Evolutionary conservation across 2,797 vertebrate species (phyloP).

Genomic region (Pipistrellus pygmaeus): DNA sequence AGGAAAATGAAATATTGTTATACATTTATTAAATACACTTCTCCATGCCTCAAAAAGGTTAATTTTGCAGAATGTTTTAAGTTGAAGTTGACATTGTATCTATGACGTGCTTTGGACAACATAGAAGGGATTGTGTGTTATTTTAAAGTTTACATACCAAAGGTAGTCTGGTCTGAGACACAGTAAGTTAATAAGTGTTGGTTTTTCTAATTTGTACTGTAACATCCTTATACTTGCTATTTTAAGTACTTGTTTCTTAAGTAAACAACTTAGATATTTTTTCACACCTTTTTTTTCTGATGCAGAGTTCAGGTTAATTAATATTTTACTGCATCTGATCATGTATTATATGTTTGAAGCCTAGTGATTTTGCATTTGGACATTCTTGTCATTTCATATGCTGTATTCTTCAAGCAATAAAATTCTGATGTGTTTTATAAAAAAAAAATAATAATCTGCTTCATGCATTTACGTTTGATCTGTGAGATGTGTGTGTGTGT

Average conservation of each 20-base stretch:
- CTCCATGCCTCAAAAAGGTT: constrained; percentile 74
- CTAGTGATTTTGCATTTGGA: constrained; percentile 80
- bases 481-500: background rate
- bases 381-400: too few relatives aligned
- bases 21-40: constrained; percentile 80
- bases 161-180: constrained; percentile 89
- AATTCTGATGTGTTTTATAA: too few relatives aligned
- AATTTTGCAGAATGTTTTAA: constrained; percentile 81
- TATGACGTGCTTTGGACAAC: constrained; percentile 81
- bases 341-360: constrained; percentile 91
- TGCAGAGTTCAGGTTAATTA: constrained; percentile 91
- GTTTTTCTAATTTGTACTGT: constrained; percentile 91
- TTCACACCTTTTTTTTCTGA: constrained; percentile 90
- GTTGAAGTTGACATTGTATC: constrained; percentile 77
- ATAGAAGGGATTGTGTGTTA: constrained; percentile 83
- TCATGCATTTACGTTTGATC: background rate
- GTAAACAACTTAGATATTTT: constrained; percentile 88
- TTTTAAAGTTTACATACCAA: constrained; percentile 89
- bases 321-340: constrained; percentile 92
- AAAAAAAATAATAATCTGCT: too few relatives aligned
- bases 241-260: constrained; percentile 88
- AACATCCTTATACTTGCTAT: constrained; percentile 88
- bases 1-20: constrained; percentile 70
- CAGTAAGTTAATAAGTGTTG: constrained; percentile 87
- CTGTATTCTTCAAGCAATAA: too few relatives aligned